Conservation (phyloP, 2,113 vertebrate genomes). For the Myodes glareolus region DNA sequence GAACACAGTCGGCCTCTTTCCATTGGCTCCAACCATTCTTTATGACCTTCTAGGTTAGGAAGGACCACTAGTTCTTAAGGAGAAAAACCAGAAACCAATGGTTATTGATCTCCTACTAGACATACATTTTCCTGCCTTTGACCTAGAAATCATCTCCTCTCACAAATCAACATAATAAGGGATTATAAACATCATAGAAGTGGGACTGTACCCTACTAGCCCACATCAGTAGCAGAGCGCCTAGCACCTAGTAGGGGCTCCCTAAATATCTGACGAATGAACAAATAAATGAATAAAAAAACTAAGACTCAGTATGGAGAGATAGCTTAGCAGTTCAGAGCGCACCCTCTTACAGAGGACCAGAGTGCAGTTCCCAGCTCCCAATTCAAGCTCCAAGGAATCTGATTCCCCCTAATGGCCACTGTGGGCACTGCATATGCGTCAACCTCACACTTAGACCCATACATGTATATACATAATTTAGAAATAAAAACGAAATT, state of each 20-base stretch:
- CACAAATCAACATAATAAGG: not conserved
- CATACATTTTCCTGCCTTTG: not conserved
- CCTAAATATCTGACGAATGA: not conserved
- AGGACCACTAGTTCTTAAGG: not conserved
- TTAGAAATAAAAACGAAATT: not conserved
- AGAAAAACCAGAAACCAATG: not conserved
- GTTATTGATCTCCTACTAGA: not conserved
- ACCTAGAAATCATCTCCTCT: not conserved
- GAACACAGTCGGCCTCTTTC: not conserved
- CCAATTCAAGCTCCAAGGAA: not conserved
- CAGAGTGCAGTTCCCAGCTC: not conserved
- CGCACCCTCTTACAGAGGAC: not conserved
- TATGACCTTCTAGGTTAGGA: not conserved
- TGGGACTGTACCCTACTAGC: not conserved
- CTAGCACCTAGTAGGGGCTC: not conserved
- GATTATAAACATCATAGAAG: not conserved
- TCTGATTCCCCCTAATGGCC: not conserved
- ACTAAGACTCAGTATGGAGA: not conserved
- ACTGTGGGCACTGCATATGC: not conserved
- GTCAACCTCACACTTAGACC: not conserved
- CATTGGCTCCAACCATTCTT: not conserved
- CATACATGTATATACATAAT: not conserved
- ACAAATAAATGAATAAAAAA: not conserved
- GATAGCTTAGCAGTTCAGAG: not conserved
- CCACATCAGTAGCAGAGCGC: not conserved